A percentile compares a stretch with the other conserved stretches of the same genome.
phyloP scores from a whole-genome alignment of 2,113 vertebrate species.

The Eleginops maclovinus region DNA sequence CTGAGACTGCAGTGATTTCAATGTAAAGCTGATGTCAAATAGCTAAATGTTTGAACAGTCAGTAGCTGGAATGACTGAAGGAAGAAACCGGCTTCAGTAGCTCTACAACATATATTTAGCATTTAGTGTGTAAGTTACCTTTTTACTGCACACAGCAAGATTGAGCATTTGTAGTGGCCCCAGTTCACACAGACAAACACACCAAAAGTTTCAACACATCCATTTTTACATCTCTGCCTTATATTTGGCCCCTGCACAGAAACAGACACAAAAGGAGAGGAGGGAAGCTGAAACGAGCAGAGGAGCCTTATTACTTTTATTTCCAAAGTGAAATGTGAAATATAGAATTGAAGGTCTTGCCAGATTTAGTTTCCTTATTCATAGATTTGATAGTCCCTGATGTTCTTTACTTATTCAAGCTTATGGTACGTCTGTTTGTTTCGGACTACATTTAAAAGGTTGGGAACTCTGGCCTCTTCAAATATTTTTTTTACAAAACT shows the following conservation, averaged over 20 bases:
- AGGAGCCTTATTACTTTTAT: neutral
- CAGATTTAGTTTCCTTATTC: no score
- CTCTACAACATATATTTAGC: neutral
- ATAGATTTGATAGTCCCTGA: no score
- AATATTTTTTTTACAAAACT: no score
- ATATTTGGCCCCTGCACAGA: neutral
- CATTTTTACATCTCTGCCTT: conserved; percentile 11
- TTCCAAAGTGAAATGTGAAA: no score
- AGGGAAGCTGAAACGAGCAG: neutral
- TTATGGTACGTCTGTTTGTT: no score
- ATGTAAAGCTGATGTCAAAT: neutral
- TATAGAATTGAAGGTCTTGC: no score
- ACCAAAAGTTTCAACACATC: neutral
- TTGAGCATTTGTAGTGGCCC: neutral
- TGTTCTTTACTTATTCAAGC: no score
- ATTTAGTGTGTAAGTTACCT: no score
- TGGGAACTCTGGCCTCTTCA: no score
- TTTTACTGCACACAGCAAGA: neutral
- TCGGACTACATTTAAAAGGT: no score
- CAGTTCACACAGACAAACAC: neutral
- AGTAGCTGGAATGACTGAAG: neutral
- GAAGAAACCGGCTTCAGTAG: neutral
- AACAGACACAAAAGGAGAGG: neutral
- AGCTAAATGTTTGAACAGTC: neutral
- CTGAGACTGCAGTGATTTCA: neutral